These are phyloP conservation scores for Serilophus lunatus DNA, from an alignment of 2,113 vertebrate genomes.

Conservation along the genomic window DNA sequence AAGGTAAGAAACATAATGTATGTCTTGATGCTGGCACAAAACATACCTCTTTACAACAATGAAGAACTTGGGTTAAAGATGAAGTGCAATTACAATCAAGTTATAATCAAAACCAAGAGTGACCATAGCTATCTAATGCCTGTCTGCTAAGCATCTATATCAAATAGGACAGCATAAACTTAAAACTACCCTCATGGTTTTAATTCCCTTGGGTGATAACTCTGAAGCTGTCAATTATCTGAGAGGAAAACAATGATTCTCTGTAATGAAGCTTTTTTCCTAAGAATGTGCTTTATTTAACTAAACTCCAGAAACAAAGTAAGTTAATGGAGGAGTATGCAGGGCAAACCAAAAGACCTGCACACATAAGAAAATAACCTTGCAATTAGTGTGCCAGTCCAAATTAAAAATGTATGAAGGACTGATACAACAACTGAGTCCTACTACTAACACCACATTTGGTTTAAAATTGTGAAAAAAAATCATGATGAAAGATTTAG, in stretches of 20 bases:
- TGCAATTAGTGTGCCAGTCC: neutral
- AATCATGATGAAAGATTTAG: neutral
- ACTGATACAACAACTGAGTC: neutral
- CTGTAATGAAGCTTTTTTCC: neutral
- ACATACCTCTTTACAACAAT: neutral
- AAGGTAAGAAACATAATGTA: neutral
- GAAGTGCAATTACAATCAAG: neutral
- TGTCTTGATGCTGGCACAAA: neutral
- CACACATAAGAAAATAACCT: neutral
- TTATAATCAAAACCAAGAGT: neutral
- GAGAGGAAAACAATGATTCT: neutral
- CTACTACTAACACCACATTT: neutral
- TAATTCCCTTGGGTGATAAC: neutral
- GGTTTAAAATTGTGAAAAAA: neutral
- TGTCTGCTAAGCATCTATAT: neutral
- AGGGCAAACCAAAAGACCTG: neutral
- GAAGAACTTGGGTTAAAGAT: neutral
- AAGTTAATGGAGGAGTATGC: fast-evolving
- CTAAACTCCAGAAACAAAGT: neutral
- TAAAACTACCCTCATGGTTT: neutral
- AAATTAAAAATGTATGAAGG: neutral
- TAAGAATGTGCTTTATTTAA: neutral
- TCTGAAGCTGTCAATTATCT: neutral
- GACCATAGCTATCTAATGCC: neutral
- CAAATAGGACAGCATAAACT: neutral